Conservation (phyloP, 2,113 vertebrate genomes). For the Brienomyrus brachyistius region DNA sequence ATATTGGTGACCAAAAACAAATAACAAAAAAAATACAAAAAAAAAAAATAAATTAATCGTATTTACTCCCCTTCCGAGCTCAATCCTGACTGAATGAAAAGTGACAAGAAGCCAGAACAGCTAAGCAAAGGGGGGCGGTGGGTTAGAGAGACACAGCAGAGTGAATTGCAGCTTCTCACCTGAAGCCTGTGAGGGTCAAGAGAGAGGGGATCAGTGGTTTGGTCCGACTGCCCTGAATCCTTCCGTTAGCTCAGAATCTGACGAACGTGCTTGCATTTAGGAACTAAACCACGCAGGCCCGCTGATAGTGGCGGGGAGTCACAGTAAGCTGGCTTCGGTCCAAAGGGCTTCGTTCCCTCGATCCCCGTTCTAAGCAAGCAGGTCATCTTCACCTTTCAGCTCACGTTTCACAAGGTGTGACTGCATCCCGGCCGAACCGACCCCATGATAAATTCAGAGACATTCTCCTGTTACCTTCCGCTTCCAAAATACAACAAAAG, state of each 20-base stretch:
- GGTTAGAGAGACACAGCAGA: background rate
- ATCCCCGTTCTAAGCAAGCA: background rate
- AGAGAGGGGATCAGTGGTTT: background rate
- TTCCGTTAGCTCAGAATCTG: background rate
- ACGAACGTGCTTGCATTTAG: background rate
- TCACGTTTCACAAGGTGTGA: background rate
- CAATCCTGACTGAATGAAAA: background rate
- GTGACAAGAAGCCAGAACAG: background rate
- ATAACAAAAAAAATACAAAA: background rate
- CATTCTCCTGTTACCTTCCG: background rate
- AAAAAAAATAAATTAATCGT: background rate
- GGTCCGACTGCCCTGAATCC: background rate
- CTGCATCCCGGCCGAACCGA: background rate
- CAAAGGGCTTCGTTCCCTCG: background rate
- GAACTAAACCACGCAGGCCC: fast-evolving
- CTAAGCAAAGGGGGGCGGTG: background rate
- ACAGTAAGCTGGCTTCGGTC: background rate
- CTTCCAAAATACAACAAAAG: background rate
- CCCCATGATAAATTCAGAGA: background rate
- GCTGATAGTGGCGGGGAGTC: background rate
- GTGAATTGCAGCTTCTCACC: background rate
- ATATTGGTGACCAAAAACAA: background rate
- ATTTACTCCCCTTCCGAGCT: background rate
- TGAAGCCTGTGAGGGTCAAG: background rate
- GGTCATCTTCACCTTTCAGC: background rate